phyloP scores from a whole-genome alignment of 2,113 vertebrate species.

The Nycticryphes semicollaris region DNA sequence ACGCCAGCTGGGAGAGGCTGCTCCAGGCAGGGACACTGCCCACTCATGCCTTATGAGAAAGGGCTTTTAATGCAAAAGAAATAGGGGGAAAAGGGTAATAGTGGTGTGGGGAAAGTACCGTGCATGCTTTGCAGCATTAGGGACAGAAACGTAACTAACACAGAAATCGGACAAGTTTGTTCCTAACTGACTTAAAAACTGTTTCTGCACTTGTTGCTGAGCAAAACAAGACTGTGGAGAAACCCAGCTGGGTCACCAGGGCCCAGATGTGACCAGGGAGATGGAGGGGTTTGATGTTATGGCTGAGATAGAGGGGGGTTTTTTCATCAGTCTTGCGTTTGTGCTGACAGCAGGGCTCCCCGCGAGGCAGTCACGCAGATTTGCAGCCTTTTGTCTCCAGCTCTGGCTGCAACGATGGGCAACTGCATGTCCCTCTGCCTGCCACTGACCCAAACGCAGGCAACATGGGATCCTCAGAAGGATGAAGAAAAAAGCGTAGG shows the following conservation, averaged over 20 bases:
- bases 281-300: neutral
- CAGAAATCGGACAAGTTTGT: neutral
- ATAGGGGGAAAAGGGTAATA: fast-evolving
- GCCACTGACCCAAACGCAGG: fast-evolving
- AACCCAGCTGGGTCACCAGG: neutral
- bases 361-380: fast-evolving
- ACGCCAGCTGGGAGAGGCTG: neutral
- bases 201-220: neutral
- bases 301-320: fast-evolving
- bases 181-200: neutral
- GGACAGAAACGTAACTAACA: neutral
- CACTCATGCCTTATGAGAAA: neutral
- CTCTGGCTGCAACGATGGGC: neutral
- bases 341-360: neutral
- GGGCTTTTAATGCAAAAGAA: neutral
- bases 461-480: neutral
- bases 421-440: neutral
- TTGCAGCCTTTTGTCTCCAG: neutral
- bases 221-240: fast-evolving
- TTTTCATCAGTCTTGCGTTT: neutral
- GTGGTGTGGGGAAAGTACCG: fast-evolving
- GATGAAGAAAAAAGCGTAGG: neutral
- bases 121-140: fast-evolving
- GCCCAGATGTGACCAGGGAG: fast-evolving
- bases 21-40: neutral